These are phyloP conservation scores for Phaethornis superciliosus DNA, from an alignment of 2,113 vertebrate genomes.

Conservation along the genomic window DNA sequence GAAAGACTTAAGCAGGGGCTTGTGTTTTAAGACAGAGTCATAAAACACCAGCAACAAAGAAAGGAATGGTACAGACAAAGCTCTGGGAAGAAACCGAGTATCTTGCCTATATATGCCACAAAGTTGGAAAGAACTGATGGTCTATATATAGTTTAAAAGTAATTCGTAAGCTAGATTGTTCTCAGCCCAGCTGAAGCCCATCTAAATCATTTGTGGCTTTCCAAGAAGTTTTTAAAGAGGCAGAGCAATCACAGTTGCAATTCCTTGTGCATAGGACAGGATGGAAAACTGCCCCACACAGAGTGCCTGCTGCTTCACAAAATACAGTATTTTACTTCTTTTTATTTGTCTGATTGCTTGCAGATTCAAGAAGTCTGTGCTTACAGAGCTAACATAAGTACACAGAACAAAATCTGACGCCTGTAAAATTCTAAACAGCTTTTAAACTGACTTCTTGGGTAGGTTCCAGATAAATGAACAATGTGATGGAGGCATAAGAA, in stretches of 20 bases:
- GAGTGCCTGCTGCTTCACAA: neutral
- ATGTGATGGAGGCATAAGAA: neutral
- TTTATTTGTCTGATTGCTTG: constrained; percentile 28
- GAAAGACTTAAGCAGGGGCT: neutral
- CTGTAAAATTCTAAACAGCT: neutral
- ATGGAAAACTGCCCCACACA: neutral
- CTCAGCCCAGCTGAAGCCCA: neutral
- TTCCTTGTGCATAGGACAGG: neutral
- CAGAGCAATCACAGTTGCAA: neutral
- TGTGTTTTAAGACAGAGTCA: neutral
- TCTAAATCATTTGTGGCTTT: neutral
- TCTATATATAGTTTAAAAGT: constrained; percentile 5
- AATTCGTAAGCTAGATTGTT: neutral
- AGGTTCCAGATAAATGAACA: neutral
- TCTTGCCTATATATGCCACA: neutral
- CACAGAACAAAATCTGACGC: neutral
- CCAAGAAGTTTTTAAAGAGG: neutral
- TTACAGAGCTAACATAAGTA: neutral
- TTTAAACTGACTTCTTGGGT: neutral
- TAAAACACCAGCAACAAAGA: neutral
- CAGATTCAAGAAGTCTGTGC: constrained; percentile 1
- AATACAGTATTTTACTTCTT: neutral
- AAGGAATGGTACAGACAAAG: neutral
- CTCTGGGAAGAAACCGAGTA: neutral
- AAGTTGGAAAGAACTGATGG: neutral